These are phyloP conservation scores for Perithous albicinctus DNA, from an alignment of 2,888 invertebrate species.

Conservation along the genomic window DNA sequence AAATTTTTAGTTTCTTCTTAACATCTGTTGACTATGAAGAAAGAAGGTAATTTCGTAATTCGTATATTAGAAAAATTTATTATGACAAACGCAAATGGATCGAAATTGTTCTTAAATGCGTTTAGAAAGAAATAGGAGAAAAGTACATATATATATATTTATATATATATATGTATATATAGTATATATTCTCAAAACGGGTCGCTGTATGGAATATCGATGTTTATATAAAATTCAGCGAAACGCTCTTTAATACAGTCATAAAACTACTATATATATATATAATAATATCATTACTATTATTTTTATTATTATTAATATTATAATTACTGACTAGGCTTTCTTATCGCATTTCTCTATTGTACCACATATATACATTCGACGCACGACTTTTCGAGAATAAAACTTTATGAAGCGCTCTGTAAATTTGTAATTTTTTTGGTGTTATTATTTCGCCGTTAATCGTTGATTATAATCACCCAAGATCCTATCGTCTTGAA, in stretches of 20 bases:
- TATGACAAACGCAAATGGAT: conserved; percentile 23
- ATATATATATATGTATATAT: conserved; percentile 9
- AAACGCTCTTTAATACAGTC: conserved; percentile 48
- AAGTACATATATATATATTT: too few species aligned
- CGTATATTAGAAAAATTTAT: conserved; percentile 6
- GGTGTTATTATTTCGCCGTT: conserved; percentile 57
- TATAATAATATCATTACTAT: conserved; percentile 49
- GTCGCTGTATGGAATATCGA: conserved; percentile 18
- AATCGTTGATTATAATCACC: background rate
- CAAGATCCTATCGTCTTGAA: background rate
- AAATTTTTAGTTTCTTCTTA: background rate
- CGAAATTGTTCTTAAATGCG: conserved; percentile 20
- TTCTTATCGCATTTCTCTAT: conserved; percentile 82
- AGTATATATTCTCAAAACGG: conserved; percentile 10
- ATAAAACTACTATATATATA: conserved; percentile 25
- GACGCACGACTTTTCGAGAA: conserved; percentile 82
- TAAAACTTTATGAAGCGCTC: conserved; percentile 82
- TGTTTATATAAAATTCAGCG: conserved; percentile 53
- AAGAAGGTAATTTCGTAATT: conserved; percentile 9
- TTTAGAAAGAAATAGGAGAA: conserved; percentile 28
- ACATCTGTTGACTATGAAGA: background rate
- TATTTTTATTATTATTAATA: conserved; percentile 67
- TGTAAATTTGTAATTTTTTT: conserved; percentile 71
- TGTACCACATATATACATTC: conserved; percentile 80
- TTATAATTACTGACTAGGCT: conserved; percentile 75